Evolutionary conservation across 2,797 vertebrate species (phyloP).

Genomic region (Xenentodon cancila): DNA sequence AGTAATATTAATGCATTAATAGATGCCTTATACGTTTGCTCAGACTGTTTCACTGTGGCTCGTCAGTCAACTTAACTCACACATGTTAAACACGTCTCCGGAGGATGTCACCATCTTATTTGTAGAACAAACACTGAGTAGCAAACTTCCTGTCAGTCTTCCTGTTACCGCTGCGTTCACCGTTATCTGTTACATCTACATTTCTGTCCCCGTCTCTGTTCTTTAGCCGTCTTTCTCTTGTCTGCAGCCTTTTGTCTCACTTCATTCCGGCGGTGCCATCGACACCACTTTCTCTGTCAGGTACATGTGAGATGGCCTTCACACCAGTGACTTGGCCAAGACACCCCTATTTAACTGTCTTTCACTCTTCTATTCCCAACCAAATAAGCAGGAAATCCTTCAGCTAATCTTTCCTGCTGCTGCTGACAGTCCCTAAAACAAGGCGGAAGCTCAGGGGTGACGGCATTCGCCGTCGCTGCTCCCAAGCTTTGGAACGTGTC

Average conservation of each 20-base stretch:
- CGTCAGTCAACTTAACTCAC: conserved; percentile 34
- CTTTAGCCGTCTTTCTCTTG: conserved; percentile 29
- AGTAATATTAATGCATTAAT: conserved; percentile 78
- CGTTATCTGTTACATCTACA: conserved; percentile 41
- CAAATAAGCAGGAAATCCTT: conserved; percentile 11
- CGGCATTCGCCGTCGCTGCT: too few species aligned
- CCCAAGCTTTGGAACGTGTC: too few species aligned
- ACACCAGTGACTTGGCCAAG: conserved; percentile 65
- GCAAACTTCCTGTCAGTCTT: conserved; percentile 23
- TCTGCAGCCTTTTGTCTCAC: conserved; percentile 54
- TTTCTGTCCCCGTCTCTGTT: conserved; percentile 39
- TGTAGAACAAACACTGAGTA: conserved; percentile 34
- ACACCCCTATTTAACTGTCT: conserved; percentile 50
- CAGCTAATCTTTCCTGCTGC: neutral
- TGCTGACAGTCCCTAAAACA: too few species aligned
- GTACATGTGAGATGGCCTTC: conserved; percentile 73
- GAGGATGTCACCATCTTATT: conserved; percentile 14
- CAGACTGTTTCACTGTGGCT: conserved; percentile 28
- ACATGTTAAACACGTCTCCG: conserved; percentile 25
- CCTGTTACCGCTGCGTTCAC: conserved; percentile 35
- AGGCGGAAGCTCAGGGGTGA: too few species aligned
- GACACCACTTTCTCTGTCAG: conserved; percentile 75
- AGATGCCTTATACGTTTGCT: conserved; percentile 76
- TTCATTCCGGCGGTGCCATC: conserved; percentile 66
- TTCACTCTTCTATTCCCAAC: conserved; percentile 53